These are phyloP conservation scores for Pediacus dermestoides DNA, from an alignment of 2,888 invertebrate species.

Conservation along the genomic window DNA sequence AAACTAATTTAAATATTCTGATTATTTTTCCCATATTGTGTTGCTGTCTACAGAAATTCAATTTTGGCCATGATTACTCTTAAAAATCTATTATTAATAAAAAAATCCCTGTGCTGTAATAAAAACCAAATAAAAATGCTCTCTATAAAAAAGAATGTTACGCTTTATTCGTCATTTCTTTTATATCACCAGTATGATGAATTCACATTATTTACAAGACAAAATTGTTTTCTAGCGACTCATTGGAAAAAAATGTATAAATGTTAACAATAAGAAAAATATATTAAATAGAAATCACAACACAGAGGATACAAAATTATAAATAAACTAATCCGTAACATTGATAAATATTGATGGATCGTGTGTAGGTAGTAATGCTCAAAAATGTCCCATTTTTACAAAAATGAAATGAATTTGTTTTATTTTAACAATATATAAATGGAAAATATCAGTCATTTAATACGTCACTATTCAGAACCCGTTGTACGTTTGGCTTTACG, in stretches of 20 bases:
- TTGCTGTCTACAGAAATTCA: too few relatives aligned
- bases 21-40: too few relatives aligned
- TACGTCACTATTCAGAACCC: constrained; percentile 53
- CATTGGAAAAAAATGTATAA: too few relatives aligned
- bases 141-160: constrained; percentile 8
- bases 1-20: too few relatives aligned
- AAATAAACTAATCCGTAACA: constrained; percentile 10
- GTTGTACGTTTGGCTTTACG: constrained; percentile 73
- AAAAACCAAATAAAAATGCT: constrained; percentile 1
- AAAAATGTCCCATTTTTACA: too few relatives aligned
- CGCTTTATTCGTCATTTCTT: constrained; percentile 4
- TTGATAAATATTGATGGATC: constrained; percentile 6
- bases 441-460: constrained; percentile 14
- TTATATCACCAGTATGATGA: constrained; percentile 1
- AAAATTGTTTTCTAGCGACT: constrained; percentile 15
- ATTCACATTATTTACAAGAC: constrained; percentile 20
- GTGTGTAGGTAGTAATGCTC: too few relatives aligned
- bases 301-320: constrained; percentile 19
- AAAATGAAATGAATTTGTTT: too few relatives aligned
- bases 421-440: too few relatives aligned
- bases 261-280: constrained; percentile 15
- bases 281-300: constrained; percentile 17
- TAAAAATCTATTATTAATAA: too few relatives aligned
- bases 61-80: too few relatives aligned
- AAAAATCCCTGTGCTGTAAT: too few relatives aligned